Percentiles rank a stretch among this genome's conserved stretches.
These are phyloP conservation scores for Crax fasciolata DNA, from an alignment of 2,797 vertebrate genomes.

Conservation along the genomic window DNA sequence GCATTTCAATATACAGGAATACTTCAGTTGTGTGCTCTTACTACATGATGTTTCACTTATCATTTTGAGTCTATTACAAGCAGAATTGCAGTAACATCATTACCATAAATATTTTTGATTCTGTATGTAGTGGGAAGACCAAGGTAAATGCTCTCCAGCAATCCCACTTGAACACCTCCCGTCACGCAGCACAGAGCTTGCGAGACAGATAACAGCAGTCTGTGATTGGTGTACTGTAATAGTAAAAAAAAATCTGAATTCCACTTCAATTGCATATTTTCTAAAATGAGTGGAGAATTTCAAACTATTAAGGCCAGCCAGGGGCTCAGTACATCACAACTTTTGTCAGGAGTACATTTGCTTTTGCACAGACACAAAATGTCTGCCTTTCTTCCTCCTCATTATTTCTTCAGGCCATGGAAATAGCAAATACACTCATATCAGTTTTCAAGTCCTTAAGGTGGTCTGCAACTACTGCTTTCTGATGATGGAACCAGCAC, in stretches of 20 bases:
- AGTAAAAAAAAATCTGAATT: constrained; percentile 48
- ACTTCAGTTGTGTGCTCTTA: constrained; percentile 14
- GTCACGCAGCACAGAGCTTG: constrained; percentile 22
- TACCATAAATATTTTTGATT: constrained; percentile 64
- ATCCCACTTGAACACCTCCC: constrained; percentile 42
- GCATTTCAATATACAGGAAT: constrained; percentile 57
- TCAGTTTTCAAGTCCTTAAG: constrained; percentile 86
- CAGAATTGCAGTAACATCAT: neutral
- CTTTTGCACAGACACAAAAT: neutral
- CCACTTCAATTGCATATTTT: neutral
- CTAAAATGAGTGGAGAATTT: constrained; percentile 25
- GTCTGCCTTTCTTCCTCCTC: neutral
- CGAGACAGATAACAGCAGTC: constrained; percentile 35
- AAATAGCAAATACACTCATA: constrained; percentile 89
- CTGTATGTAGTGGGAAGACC: neutral
- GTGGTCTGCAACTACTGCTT: constrained; percentile 84
- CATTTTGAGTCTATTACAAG: constrained; percentile 35
- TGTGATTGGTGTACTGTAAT: constrained; percentile 28
- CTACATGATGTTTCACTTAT: neutral
- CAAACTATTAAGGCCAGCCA: constrained; percentile 29
- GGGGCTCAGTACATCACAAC: neutral
- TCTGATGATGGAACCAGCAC: constrained; percentile 85
- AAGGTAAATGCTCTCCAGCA: constrained; percentile 40
- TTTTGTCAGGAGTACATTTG: constrained; percentile 30
- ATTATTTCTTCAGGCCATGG: constrained; percentile 83